Conservation (phyloP, 2,113 vertebrate genomes). For the Rhinolophus ferrumequinum region DNA sequence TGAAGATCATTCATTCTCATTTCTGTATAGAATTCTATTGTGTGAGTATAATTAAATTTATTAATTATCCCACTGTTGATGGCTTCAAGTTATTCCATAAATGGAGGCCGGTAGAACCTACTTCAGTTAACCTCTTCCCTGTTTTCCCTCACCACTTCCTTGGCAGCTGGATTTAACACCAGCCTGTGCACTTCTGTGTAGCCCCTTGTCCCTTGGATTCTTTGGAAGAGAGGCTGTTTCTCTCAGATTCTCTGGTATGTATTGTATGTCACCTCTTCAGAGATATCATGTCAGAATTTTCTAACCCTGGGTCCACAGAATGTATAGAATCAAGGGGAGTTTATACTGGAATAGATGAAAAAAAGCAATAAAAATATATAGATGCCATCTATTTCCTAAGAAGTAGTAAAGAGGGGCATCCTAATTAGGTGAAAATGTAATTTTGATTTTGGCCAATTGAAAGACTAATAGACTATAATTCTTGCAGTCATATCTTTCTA, state of each 20-base stretch:
- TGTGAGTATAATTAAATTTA: background rate
- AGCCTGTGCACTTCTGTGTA: rapidly evolving
- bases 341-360: background rate
- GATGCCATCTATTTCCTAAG: background rate
- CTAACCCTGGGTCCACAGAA: background rate
- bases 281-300: background rate
- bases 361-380: background rate
- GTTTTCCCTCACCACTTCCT: background rate
- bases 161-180: background rate
- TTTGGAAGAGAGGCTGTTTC: background rate
- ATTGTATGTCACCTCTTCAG: background rate
- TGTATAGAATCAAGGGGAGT: background rate
- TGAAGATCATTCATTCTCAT: background rate
- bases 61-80: background rate
- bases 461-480: background rate
- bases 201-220: background rate
- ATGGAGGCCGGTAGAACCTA: background rate
- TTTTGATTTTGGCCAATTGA: background rate
- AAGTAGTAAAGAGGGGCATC: background rate
- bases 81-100: background rate
- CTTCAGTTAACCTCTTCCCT: background rate
- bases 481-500: background rate
- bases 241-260: background rate
- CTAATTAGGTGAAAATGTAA: background rate
- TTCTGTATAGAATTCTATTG: background rate